Conservation (phyloP, 1,140 invertebrate genomes). For the Aphidius gifuensis region DNA sequence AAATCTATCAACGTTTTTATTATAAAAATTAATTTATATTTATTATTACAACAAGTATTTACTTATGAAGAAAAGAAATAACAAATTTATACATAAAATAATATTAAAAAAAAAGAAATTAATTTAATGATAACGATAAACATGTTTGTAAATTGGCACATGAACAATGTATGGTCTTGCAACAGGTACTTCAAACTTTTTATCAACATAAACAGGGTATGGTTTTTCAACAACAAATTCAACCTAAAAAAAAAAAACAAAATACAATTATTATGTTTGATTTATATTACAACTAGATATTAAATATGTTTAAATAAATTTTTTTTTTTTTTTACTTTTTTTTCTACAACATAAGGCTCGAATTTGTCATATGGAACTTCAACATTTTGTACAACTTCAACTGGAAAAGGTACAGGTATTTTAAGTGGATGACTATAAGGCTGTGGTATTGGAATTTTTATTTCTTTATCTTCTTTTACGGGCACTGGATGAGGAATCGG, state of each 20-base stretch:
- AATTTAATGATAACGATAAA: conserved; percentile 59
- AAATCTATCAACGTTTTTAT: no score
- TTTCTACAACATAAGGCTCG: conserved; percentile 72
- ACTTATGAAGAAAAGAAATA: no score
- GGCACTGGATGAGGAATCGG: conserved; percentile 72
- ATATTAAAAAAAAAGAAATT: no score
- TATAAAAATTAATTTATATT: no score
- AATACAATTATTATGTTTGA: conserved; percentile 13
- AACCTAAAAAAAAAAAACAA: conserved; percentile 52
- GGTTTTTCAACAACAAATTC: conserved; percentile 74
- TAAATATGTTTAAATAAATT: neutral
- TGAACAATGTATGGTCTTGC: conserved; percentile 72
- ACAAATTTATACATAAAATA: no score
- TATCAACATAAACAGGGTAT: conserved; percentile 60
- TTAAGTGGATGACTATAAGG: conserved; percentile 71
- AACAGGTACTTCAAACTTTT: conserved; percentile 49
- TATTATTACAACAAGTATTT: no score
- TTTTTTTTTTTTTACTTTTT: conserved; percentile 43
- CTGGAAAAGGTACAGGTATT: conserved; percentile 70
- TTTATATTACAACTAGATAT: conserved; percentile 8
- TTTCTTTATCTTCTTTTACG: conserved; percentile 70
- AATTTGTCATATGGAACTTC: conserved; percentile 66
- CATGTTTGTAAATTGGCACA: conserved; percentile 77
- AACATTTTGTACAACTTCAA: conserved; percentile 69
- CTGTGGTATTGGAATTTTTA: conserved; percentile 70